These are phyloP conservation scores for Aelia acuminata DNA, from an alignment of 2,888 invertebrate genomes.

Conservation along the genomic window DNA sequence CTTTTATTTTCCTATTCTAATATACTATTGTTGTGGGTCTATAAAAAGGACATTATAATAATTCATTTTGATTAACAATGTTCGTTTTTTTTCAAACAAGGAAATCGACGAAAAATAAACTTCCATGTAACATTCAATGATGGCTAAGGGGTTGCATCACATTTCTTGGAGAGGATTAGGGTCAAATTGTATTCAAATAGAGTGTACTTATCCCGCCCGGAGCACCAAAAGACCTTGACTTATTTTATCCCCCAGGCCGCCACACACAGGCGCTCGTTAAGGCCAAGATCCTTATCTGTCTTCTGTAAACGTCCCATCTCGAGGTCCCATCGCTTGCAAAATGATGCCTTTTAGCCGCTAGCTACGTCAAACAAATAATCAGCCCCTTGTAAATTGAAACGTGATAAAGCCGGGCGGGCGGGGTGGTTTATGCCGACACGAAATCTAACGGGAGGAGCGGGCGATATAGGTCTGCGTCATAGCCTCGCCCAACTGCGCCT, in stretches of 20 bases:
- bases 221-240: conserved; percentile 29
- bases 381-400: conserved; percentile 1
- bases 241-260: conserved; percentile 37
- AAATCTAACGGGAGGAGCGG: neutral
- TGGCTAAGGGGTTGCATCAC: neutral
- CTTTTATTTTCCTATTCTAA: too few relatives aligned
- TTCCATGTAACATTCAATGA: neutral
- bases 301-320: neutral
- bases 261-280: conserved; percentile 19
- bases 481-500: neutral
- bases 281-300: neutral
- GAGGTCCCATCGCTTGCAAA: neutral
- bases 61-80: neutral
- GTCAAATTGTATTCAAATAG: conserved; percentile 20
- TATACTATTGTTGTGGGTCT: too few relatives aligned
- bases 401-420: neutral
- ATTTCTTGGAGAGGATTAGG: too few relatives aligned
- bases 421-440: conserved; percentile 9
- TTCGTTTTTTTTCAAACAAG: neutral
- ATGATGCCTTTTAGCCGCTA: neutral
- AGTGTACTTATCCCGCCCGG: neutral
- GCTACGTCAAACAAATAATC: conserved; percentile 1
- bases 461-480: conserved; percentile 24
- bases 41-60: neutral
- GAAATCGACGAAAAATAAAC: neutral